Base-by-base conservation (phyloP, 2,113 vertebrate genomes). In the Lophotis ruficrista region DNA sequence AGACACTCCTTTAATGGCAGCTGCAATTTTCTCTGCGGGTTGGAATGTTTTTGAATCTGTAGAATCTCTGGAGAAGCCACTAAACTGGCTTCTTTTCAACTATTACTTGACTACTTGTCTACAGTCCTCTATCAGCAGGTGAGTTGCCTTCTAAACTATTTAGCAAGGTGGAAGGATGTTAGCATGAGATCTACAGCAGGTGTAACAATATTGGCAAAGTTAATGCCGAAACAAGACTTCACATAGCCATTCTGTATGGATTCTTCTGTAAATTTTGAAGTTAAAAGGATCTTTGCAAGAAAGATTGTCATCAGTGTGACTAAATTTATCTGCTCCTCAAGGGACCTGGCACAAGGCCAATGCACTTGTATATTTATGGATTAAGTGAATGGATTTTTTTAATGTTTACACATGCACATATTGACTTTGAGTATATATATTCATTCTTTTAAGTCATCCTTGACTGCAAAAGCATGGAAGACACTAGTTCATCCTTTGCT, bases 11-110 rank as follows among this genome's bases (percentile, higher is more conserved):
- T 97, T 99, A 98, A 99, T 98, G 96, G 99, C 99, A 60, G 99
- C 99, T 24, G 99, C 99, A 64, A 98, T 99, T 72, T 99, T 99
- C 97, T 99, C 99, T 64, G 99, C 99, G 22, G 99, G 99, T 96
- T 99, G 99, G 99, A 99, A 99, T 96, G 99, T 99, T 65, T 99
- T 99, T 94, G 99, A 99, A 95, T 99, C 99, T 98, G 98, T 99
- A 6, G 98, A 98, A 56, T 99, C 99, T 23, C 95, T 99, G 98
- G 99, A 99, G 96, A 99, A 99, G 97, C 99, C 99, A 61, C 98
- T 99, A 69, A 99, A 99, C 96, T 99, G 99, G 97, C 98, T 99
- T 97, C 98, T 99, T 93, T 99, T 99, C 98, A 99, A 99, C 98
- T 99, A 99, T 97, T 99, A 99, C 97, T 98, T 99, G 98, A 99